phyloP scores from a whole-genome alignment of 2,113 vertebrate genomes.

The Plecturocebus donacophilus region DNA sequence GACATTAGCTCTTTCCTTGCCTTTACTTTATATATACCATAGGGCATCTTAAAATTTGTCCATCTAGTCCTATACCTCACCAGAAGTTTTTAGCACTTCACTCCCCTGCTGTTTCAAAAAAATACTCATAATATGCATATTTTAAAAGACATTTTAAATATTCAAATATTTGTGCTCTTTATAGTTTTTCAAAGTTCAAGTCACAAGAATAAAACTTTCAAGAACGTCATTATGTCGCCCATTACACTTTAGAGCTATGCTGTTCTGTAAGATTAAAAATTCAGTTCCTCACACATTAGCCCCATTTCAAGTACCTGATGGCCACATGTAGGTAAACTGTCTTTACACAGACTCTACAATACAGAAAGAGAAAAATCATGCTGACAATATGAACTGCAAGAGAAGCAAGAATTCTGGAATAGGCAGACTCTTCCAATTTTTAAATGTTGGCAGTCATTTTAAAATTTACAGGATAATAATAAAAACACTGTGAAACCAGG shows the following conservation, averaged over 20 bases:
- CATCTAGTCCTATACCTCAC: neutral
- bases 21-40: neutral
- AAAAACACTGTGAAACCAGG: neutral
- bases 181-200: neutral
- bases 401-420: neutral
- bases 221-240: neutral
- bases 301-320: neutral
- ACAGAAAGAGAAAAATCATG: neutral
- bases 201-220: constrained; percentile 21
- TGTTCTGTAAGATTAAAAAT: neutral
- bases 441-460: neutral
- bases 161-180: neutral
- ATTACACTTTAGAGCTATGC: neutral
- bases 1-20: neutral
- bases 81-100: neutral
- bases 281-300: neutral
- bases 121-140: neutral
- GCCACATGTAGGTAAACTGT: neutral
- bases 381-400: neutral
- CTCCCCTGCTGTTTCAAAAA: neutral
- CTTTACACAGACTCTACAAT: neutral
- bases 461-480: neutral
- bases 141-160: neutral
- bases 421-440: neutral
- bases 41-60: neutral